Conservation (phyloP, 2,797 vertebrate genomes). For the Notoglanidium macrostoma region DNA sequence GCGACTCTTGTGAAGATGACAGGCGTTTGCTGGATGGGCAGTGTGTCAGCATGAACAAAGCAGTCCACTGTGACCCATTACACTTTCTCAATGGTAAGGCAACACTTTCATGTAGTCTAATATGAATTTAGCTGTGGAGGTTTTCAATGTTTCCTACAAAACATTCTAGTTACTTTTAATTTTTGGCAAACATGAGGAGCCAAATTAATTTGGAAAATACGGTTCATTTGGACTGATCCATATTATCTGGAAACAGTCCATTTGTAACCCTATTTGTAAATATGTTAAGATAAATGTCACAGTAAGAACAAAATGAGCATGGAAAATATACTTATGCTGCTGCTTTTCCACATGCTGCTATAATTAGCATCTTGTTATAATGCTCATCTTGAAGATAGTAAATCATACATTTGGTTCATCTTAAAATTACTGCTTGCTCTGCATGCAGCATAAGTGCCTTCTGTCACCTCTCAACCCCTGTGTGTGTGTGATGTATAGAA, state of each 20-base stretch:
- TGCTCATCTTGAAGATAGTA: slow-evolving; percentile 11
- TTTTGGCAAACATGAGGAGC: neutral
- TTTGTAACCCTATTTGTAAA: too few relatives aligned
- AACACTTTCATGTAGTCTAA: neutral
- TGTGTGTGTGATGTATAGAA: slow-evolving; percentile 62
- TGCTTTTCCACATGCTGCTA: slow-evolving; percentile 4
- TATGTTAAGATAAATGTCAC: neutral
- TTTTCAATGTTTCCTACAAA: too few relatives aligned
- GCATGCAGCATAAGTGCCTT: neutral
- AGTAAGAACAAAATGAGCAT: too few relatives aligned
- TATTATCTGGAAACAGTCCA: neutral
- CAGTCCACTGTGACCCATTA: slow-evolving; percentile 49
- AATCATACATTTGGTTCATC: slow-evolving; percentile 12
- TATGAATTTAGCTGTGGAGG: neutral
- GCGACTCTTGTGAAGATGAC: slow-evolving; percentile 74
- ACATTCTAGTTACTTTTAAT: neutral
- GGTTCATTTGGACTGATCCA: neutral
- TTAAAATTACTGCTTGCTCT: slow-evolving; percentile 17
- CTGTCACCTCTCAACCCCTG: slow-evolving; percentile 18
- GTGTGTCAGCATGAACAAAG: slow-evolving; percentile 63
- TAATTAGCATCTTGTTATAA: neutral
- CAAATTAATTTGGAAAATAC: neutral
- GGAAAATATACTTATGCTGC: neutral
- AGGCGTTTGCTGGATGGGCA: slow-evolving; percentile 65
- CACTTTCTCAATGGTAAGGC: slow-evolving; percentile 67